Conservation (phyloP, 2,797 vertebrate genomes). For the Perodicticus potto region DNA sequence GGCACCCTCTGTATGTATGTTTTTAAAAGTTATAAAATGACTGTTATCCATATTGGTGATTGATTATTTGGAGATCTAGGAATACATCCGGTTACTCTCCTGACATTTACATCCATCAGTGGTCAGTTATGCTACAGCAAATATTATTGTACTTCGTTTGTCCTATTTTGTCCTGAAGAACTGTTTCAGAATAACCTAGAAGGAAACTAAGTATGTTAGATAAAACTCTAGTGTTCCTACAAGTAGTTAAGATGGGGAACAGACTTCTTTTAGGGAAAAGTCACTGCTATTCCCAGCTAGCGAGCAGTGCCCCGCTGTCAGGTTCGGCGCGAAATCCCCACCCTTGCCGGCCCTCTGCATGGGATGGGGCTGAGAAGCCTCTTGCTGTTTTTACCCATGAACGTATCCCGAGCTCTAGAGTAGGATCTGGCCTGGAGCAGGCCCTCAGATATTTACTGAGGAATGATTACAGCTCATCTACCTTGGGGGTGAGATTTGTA, state of each 20-base stretch:
- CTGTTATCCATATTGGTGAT: neutral
- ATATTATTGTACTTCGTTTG: neutral
- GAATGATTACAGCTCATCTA: neutral
- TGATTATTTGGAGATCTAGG: constrained; percentile 9
- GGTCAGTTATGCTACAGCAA: neutral
- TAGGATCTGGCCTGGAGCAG: no score
- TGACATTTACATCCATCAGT: neutral
- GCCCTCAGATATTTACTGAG: neutral
- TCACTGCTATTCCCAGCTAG: neutral
- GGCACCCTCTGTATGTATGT: neutral
- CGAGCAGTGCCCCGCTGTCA: neutral
- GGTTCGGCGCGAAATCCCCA: neutral
- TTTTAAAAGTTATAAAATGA: constrained; percentile 7
- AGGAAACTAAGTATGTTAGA: neutral
- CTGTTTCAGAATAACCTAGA: neutral
- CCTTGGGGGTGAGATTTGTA: neutral
- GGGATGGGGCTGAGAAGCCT: neutral
- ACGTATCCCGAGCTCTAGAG: neutral
- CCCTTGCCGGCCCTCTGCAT: rapidly evolving
- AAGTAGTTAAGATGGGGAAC: neutral
- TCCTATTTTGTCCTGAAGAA: neutral
- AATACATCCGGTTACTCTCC: neutral
- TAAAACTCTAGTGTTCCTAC: neutral
- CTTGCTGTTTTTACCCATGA: neutral
- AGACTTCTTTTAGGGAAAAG: neutral